Conservation (phyloP, 37 sponge, comb jelly and placozoan species). For the Spongilla lacustris region DNA sequence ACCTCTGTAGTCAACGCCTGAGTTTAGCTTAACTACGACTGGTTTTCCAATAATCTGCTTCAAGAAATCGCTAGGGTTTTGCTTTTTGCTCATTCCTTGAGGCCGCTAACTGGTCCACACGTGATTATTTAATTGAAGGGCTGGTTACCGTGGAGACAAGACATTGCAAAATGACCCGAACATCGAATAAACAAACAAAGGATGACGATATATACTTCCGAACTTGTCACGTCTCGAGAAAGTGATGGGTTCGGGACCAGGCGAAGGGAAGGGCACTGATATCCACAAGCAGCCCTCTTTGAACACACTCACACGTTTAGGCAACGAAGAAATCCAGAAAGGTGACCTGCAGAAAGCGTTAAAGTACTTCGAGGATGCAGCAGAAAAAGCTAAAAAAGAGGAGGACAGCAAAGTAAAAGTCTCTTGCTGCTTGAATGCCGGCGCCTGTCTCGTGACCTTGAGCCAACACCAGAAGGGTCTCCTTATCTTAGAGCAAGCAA, state of each 20-base stretch:
- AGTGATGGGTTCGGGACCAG: not conserved
- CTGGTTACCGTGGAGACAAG: constrained; percentile 10
- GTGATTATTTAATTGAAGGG: not conserved
- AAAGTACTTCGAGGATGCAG: constrained; percentile 55
- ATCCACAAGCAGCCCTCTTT: not conserved
- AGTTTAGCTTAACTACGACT: constrained; percentile 95
- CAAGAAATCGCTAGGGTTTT: constrained; percentile 96
- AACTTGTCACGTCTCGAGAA: not conserved
- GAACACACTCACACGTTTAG: constrained; percentile 37
- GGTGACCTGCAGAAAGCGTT: constrained; percentile 59
- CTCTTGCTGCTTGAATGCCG: constrained; percentile 66
- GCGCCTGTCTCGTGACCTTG: constrained; percentile 63
- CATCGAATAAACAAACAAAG: not conserved
- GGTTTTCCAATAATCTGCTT: constrained; percentile 98
- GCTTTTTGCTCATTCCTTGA: constrained; percentile 81
- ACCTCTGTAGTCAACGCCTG: constrained; percentile 99
- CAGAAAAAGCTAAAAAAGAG: constrained; percentile 10
- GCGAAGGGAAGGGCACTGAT: not conserved
- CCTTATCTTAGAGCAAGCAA: constrained; percentile 43
- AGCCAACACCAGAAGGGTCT: constrained; percentile 53
- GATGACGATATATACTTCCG: not conserved
- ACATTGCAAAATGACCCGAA: not conserved
- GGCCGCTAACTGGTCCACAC: not conserved
- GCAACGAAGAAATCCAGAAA: constrained; percentile 33
- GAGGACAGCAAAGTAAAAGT: constrained; percentile 13